Base-by-base conservation (phyloP, 1,140 invertebrate genomes). In the Phocides pigmalion region DNA sequence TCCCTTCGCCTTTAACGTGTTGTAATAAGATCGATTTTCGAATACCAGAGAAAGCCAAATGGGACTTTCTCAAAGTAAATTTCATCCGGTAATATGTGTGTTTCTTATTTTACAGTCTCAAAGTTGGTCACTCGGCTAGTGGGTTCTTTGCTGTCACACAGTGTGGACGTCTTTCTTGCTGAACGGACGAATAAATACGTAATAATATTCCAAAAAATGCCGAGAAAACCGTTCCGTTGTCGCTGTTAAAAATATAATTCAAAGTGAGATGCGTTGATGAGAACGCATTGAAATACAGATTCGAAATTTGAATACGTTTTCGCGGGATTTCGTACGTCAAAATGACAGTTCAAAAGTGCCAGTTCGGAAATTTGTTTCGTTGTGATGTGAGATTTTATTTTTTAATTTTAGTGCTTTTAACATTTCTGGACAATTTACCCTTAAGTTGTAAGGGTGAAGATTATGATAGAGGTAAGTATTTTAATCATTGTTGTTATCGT, bases 121-220 rank as follows among this genome's bases (percentile, higher is more conserved):
- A 90, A 89, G 87, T 91, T 91, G 87, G 87, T 88, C 88, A 90
- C 70, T 89, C 81, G 84, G 88, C 81, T 89, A 90, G 88, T 90
- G 74, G 87, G 88, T 86, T 90, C 74, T 51, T 68, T 32, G 62
- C 61, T 39, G 81, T 73, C 63, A 72, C 66, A 70, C 35, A 51
- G 73, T 42, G 46, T 66, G 70, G 71, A 81, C 82, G 89, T 81
- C 70, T 75, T 39, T 62, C 15, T 16, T 54, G 66, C 64, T 41
- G 20, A 56, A 62, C 32, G 44, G 15, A 15, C 32, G 42, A 50
- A 42, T 66, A 58, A 61, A 61, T 14, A 70, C 58, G 37, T 22
- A 20, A 72, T 64, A 74, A 66, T 50, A 41, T 53, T 42, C 58
- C 53, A 67, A 58, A 83, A 84, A 81, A 87, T 87, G 84, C 28